These are phyloP conservation scores for Drosophila infuscata DNA, from an alignment of 2,888 invertebrate species.

Conservation along the genomic window DNA sequence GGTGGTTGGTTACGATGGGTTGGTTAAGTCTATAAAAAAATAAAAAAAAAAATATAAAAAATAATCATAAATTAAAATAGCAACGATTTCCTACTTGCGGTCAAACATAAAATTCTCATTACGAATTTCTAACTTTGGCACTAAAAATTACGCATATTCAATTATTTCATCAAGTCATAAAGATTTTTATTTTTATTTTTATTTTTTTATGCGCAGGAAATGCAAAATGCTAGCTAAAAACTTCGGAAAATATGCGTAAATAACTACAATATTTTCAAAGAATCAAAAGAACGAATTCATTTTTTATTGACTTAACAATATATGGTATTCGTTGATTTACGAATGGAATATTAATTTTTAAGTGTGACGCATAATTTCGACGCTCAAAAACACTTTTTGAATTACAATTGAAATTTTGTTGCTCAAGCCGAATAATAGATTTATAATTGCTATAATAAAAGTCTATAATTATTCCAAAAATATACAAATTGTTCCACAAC, in stretches of 20 bases:
- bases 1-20: conserved; percentile 40
- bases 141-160: no score
- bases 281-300: no score
- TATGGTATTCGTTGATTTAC: not conserved
- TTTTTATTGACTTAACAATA: not conserved
- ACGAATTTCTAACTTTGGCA: no score
- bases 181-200: no score
- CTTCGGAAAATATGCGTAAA: not conserved
- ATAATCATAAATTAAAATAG: no score
- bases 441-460: not conserved
- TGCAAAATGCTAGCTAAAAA: not conserved
- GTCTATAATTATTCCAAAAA: not conserved
- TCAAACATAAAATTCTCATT: no score
- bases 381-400: not conserved
- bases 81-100: no score
- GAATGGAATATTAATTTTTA: not conserved
- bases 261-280: not conserved
- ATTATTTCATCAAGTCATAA: not conserved
- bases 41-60: not conserved
- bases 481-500: not conserved
- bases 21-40: conserved; percentile 27
- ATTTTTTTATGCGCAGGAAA: no score
- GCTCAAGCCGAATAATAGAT: not conserved
- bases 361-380: not conserved
- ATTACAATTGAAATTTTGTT: not conserved